Conservation (phyloP, 2,888 invertebrate species). For the Tolmerus cingulatus region DNA sequence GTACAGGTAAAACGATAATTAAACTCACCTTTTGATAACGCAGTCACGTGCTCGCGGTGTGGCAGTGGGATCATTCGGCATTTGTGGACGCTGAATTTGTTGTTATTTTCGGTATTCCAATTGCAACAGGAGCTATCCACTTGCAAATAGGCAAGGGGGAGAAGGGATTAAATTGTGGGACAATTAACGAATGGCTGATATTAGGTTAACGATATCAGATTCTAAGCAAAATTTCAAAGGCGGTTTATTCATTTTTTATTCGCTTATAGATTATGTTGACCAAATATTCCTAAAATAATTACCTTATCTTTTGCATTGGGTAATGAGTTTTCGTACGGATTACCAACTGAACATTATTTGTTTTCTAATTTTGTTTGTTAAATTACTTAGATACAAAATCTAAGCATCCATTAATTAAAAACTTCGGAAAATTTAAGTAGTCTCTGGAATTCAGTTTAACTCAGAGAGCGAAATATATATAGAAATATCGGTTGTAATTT, state of each 20-base stretch:
- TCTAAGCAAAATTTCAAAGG: not conserved
- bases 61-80: not conserved
- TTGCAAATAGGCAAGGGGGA: not conserved
- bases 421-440: too few relatives aligned
- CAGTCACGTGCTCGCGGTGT: not conserved
- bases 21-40: not conserved
- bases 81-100: not conserved
- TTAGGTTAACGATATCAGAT: not conserved
- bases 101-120: not conserved
- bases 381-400: too few relatives aligned
- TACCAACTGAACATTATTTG: not conserved
- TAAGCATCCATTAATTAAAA: too few relatives aligned
- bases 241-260: not conserved
- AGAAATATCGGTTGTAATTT: too few relatives aligned
- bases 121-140: not conserved
- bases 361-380: too few relatives aligned
- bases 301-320: not conserved
- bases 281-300: not conserved
- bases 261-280: not conserved
- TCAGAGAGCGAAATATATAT: too few relatives aligned
- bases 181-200: not conserved
- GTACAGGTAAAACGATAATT: conserved; percentile 66
- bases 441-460: too few relatives aligned
- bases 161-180: not conserved
- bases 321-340: not conserved